Evolutionary conservation across 1,140 invertebrate genomes (phyloP).

Genomic region (Aphelenchoides avenae): DNA sequence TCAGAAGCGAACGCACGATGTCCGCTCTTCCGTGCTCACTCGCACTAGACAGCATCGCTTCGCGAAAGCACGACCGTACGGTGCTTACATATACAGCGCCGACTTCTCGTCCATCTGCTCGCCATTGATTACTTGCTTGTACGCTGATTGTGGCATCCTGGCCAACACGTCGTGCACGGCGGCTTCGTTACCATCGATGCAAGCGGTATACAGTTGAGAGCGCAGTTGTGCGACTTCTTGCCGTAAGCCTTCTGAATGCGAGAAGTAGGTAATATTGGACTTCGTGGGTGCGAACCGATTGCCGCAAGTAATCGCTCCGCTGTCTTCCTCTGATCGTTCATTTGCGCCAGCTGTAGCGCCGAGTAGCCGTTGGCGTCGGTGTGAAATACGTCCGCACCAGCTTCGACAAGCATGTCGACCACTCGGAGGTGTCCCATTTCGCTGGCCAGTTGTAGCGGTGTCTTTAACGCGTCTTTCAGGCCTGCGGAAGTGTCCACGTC

Average conservation of each 20-base stretch:
- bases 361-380: conserved; percentile 69
- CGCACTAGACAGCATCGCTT: conserved; percentile 21
- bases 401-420: conserved; percentile 68
- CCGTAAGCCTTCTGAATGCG: conserved; percentile 39
- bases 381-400: conserved; percentile 68
- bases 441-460: conserved; percentile 74
- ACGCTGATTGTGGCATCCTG: conserved; percentile 11
- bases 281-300: conserved; percentile 63
- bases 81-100: conserved; percentile 25
- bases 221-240: conserved; percentile 26
- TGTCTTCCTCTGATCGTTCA: conserved; percentile 69
- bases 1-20: conserved; percentile 74
- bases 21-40: conserved; percentile 69
- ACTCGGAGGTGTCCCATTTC: conserved; percentile 74
- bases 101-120: conserved; percentile 32
- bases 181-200: conserved; percentile 37
- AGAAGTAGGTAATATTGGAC: not conserved
- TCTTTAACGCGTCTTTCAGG: conserved; percentile 62
- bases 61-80: not conserved
- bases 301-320: conserved; percentile 69
- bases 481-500: conserved; percentile 30
- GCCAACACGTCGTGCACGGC: conserved; percentile 28
- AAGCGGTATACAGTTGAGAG: conserved; percentile 36
- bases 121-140: conserved; percentile 25
- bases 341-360: conserved; percentile 72